phyloP scores from a whole-genome alignment of 2,113 vertebrate species.

The Onychostruthus taczanowskii region DNA sequence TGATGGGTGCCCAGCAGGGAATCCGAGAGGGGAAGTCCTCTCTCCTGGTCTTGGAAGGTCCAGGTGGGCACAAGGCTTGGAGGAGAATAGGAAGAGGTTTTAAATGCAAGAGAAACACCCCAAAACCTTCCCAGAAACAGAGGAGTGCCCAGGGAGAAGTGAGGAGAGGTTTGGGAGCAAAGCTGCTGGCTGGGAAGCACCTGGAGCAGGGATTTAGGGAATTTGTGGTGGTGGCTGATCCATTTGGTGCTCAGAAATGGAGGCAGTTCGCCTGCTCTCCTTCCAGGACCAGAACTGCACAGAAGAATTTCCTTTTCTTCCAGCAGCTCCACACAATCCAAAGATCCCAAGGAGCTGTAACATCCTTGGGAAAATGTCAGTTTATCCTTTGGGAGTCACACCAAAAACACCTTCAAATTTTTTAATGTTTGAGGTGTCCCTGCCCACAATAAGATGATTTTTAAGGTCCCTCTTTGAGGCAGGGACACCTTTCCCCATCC shows the following conservation, averaged over 20 bases:
- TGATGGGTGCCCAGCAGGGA: fast-evolving
- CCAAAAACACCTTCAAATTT: not conserved
- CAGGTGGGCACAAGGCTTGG: fast-evolving
- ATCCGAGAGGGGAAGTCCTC: not conserved
- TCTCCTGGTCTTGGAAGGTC: not conserved
- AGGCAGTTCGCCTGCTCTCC: not conserved
- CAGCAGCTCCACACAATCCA: not conserved
- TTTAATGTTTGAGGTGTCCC: not conserved
- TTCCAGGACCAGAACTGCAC: not conserved
- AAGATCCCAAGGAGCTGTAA: not conserved
- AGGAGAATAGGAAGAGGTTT: not conserved
- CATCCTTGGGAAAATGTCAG: not conserved
- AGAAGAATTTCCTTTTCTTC: not conserved
- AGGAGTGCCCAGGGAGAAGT: not conserved
- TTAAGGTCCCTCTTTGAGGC: not conserved
- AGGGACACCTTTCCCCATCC: not conserved
- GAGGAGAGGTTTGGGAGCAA: not conserved
- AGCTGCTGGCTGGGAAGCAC: not conserved
- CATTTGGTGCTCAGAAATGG: fast-evolving
- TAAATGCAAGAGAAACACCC: not conserved
- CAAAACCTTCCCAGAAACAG: not conserved
- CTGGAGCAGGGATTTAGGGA: not conserved
- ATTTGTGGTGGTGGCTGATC: not conserved
- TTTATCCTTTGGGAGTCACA: not conserved
- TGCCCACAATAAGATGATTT: not conserved